Base-by-base conservation (phyloP, 2,888 invertebrate genomes). In the Drosophila rellima region DNA sequence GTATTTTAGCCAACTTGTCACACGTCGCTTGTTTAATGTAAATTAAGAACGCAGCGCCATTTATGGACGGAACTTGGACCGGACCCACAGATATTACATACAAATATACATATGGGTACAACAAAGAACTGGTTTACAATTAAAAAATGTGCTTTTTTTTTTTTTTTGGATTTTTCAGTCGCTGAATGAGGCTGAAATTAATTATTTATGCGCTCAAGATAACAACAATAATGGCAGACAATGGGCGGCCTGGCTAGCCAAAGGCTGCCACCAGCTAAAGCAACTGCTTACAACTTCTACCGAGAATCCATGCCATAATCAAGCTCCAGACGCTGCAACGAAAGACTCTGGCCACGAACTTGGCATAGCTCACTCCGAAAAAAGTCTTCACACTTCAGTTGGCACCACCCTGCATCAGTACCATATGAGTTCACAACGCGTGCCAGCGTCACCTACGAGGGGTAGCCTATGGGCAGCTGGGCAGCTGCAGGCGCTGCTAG, bases 121-220 rank as follows among this genome's bases (percentile, higher is more conserved):
- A 35, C 23, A 42, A 35, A 50, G 50, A 83, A 88, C 83, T 66
- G 86, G 83, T 84, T 84, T 85, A 77, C 77, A 85, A 88, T 84
- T 84, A 82, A 47, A 62, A 87, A 82, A 74, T 74, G 56, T 82
- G 79, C 47, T 82, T 70, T 73, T 66, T 64, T 69, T 67, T 66
- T 69, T 67, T 73, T 80, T 66, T 55, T 13, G 18, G 39, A 70
- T 59, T 55, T 63, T 56, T 70, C 44, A 48, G 51, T 47, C 35
- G 48, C 23, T 56, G 65, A 80, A 75, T 83, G 73, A 71, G 72
- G 64, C 68, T 88, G 63, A 80, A 83, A 88, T 85, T 82, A 84
- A 84, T 84, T 88, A 84, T 82, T 85, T 84, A 84, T 88, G 83
- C 77, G 65, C 73, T 35, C 60, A 70, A 80, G 78, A 83, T 83